These are phyloP conservation scores for Synaphobranchus kaupii DNA, from an alignment of 2,797 vertebrate genomes.

Conservation along the genomic window DNA sequence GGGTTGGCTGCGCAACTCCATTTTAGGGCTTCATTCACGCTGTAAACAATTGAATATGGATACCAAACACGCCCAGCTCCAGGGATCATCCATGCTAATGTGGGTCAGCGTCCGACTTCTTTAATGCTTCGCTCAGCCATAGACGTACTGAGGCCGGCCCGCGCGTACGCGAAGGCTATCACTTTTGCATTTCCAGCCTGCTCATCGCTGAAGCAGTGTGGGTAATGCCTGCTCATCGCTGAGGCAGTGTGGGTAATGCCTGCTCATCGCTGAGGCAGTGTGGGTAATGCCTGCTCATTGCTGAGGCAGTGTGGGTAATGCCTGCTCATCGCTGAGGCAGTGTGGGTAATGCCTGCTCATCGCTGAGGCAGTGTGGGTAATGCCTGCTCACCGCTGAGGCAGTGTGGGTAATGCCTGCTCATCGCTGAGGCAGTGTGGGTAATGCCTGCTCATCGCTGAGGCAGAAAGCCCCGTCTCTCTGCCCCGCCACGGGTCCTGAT, in stretches of 20 bases:
- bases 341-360: neutral
- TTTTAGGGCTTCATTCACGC: neutral
- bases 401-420: neutral
- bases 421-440: neutral
- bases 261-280: no score
- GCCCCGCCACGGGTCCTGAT: constrained; percentile 39
- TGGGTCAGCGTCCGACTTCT: neutral
- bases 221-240: constrained; percentile 11
- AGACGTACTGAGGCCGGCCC: no score
- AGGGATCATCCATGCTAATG: neutral
- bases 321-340: no score
- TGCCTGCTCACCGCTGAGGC: constrained; percentile 21
- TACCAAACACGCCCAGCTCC: neutral
- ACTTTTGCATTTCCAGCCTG: no score
- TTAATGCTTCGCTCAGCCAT: neutral
- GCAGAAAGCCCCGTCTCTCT: neutral
- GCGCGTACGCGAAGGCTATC: no score
- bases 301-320: no score
- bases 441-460: constrained; percentile 22
- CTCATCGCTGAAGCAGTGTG: no score
- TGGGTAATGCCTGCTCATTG: constrained; percentile 2
- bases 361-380: constrained; percentile 7
- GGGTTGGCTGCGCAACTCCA: neutral
- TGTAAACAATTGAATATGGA: neutral
- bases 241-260: no score